A percentile compares a stretch with the other conserved stretches of the same genome.
Conservation (phyloP, 2,888 invertebrate species). For the Euclidia mi region DNA sequence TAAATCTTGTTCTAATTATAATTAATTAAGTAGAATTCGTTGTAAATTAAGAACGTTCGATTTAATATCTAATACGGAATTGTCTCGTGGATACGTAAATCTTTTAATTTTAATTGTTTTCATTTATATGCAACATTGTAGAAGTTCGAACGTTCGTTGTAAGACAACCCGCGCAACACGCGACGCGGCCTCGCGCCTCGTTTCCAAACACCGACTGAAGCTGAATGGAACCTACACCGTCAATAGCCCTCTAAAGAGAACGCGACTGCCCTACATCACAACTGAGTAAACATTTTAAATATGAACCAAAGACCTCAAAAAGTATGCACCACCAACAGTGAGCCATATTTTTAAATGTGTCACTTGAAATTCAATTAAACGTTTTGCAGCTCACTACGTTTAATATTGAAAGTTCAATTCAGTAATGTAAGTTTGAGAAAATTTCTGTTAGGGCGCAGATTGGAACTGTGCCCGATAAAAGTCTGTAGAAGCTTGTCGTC, state of each 20-base stretch:
- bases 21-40: too few relatives aligned
- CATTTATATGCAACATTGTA: constrained; percentile 1
- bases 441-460: constrained; percentile 12
- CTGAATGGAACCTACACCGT: constrained; percentile 18
- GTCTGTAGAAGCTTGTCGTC: constrained; percentile 4
- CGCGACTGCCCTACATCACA: constrained; percentile 39
- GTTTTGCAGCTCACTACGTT: constrained; percentile 12
- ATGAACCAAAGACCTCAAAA: constrained; percentile 4
- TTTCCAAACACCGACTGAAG: constrained; percentile 43
- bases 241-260: constrained; percentile 37
- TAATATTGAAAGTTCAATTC: constrained; percentile 15
- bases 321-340: neutral
- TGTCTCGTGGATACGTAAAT: too few relatives aligned
- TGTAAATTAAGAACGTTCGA: too few relatives aligned
- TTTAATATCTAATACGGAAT: too few relatives aligned
- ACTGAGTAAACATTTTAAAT: constrained; percentile 28
- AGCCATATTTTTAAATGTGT: constrained; percentile 2
- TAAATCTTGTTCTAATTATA: too few relatives aligned
- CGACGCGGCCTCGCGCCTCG: constrained; percentile 50
- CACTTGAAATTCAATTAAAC: constrained; percentile 9
- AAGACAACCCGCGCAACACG: constrained; percentile 25
- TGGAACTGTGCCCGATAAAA: constrained; percentile 29
- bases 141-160: constrained; percentile 33
- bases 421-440: constrained; percentile 9
- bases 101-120: neutral